Conservation (phyloP, 2,888 invertebrate species). For the Ennomos fuscantarius region DNA sequence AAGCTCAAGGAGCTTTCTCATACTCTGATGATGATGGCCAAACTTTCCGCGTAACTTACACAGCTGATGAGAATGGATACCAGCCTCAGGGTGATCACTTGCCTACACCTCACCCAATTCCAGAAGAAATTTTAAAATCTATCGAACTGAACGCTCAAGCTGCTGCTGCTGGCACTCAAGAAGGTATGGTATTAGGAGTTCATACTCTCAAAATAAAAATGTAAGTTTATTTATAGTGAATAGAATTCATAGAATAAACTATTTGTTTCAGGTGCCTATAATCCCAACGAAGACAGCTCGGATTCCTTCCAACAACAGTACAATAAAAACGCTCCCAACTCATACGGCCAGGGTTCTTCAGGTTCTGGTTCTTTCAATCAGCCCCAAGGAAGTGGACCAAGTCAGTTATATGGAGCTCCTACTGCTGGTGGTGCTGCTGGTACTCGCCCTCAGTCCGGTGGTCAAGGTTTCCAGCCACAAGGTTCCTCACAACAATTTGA, state of each 20-base stretch:
- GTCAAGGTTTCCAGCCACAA: constrained; percentile 24
- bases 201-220: not conserved
- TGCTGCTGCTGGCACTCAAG: constrained; percentile 77
- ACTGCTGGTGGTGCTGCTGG: constrained; percentile 10
- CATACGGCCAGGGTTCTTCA: constrained; percentile 32
- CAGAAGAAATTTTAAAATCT: constrained; percentile 74
- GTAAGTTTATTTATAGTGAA: not conserved
- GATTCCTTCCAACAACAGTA: constrained; percentile 47
- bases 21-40: constrained; percentile 79
- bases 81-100: constrained; percentile 73
- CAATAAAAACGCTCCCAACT: constrained; percentile 37
- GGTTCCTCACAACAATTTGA: constrained; percentile 37
- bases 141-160: constrained; percentile 75
- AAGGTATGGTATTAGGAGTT: constrained; percentile 57
- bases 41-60: constrained; percentile 69
- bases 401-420: constrained; percentile 29
- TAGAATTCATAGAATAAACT: not conserved
- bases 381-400: constrained; percentile 13
- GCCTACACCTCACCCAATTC: constrained; percentile 77
- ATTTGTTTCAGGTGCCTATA: constrained; percentile 70
- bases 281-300: constrained; percentile 66
- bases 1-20: constrained; percentile 72
- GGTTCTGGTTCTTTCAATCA: constrained; percentile 29
- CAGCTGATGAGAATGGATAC: constrained; percentile 79
- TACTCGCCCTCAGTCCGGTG: constrained; percentile 17